These are phyloP conservation scores for Lydus trimaculatus DNA, from an alignment of 2,888 invertebrate genomes.

Conservation along the genomic window DNA sequence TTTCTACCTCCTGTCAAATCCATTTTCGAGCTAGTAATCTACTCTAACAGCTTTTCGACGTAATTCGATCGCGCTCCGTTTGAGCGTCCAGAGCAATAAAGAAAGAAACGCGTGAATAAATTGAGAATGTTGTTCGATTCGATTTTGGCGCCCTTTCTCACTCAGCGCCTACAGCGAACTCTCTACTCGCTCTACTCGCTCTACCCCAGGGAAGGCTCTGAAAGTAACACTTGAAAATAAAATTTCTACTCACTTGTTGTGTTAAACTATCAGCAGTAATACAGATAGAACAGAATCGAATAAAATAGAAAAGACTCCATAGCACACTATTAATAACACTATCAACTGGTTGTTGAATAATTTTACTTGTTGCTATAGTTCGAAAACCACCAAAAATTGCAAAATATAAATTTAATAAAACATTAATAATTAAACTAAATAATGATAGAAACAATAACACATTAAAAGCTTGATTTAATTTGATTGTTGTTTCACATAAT, in stretches of 20 bases:
- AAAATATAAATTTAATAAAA: conserved; percentile 35
- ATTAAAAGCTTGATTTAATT: conserved; percentile 28
- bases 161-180: too few species aligned
- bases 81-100: too few species aligned
- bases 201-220: too few species aligned
- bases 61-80: too few species aligned
- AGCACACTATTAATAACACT: conserved; percentile 30
- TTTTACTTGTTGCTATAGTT: conserved; percentile 18
- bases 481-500: conserved; percentile 21
- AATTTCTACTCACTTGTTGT: conserved; percentile 27
- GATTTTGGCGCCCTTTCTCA: too few species aligned
- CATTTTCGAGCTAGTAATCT: too few species aligned
- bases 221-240: too few species aligned
- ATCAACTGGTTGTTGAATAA: conserved; percentile 21
- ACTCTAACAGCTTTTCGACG: too few species aligned
- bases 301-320: conserved; percentile 37
- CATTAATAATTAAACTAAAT: conserved; percentile 28
- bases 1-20: too few species aligned
- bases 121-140: too few species aligned
- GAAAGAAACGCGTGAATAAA: too few species aligned
- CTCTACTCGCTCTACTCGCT: too few species aligned
- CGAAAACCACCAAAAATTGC: conserved; percentile 37
- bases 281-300: conserved; percentile 30
- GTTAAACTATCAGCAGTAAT: conserved; percentile 28
- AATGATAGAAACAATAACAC: conserved; percentile 30